A percentile compares a stretch with the other conserved stretches of the same genome.
phyloP scores from a whole-genome alignment of 2,113 vertebrate species.

The Phasianus colchicus region DNA sequence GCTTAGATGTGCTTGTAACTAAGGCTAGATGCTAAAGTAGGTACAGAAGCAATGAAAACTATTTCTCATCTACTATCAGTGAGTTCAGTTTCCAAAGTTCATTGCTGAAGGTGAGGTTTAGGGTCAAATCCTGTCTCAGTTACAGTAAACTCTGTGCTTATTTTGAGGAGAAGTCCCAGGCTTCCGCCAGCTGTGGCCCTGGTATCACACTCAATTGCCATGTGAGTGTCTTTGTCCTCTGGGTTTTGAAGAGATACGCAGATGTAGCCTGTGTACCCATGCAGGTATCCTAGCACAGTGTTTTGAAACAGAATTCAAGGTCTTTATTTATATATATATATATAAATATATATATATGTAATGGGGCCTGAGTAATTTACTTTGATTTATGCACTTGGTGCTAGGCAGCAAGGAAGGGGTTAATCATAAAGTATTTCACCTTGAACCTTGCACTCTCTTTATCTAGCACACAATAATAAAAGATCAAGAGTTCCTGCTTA shows the following conservation, averaged over 20 bases:
- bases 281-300: background rate
- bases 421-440: constrained; percentile 78
- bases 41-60: background rate
- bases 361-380: background rate
- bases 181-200: background rate
- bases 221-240: background rate
- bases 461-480: constrained; percentile 85
- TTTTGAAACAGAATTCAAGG: constrained; percentile 36
- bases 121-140: background rate
- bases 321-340: background rate
- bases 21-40: background rate
- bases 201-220: background rate
- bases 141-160: background rate
- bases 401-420: constrained; percentile 75
- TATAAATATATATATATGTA: background rate
- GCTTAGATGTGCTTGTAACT: background rate
- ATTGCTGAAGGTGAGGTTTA: background rate
- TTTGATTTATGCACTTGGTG: constrained; percentile 41
- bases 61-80: background rate
- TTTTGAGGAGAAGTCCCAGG: background rate
- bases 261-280: background rate
- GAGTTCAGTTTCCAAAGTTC: background rate
- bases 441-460: constrained; percentile 81
- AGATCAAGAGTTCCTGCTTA: constrained; percentile 90
- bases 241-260: constrained; percentile 29